phyloP scores from a whole-genome alignment of 2,797 vertebrate species.

The Sebastolobus alascanus region DNA sequence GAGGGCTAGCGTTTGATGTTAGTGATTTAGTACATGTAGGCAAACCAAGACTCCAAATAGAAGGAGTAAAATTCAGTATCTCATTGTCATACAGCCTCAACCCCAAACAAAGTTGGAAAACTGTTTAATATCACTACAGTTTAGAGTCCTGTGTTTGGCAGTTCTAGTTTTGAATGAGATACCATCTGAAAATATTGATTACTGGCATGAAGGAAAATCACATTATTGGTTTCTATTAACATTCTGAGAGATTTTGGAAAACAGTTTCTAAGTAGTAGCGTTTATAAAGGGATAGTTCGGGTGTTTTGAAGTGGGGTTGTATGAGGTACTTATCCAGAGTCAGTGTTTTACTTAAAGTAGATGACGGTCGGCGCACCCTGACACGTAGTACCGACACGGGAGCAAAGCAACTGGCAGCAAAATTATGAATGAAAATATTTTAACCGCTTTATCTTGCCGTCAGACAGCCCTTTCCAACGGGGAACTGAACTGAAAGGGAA shows the following conservation, averaged over 20 bases:
- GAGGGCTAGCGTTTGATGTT: conserved; percentile 2
- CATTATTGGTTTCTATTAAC: conserved; percentile 31
- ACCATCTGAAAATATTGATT: conserved; percentile 29
- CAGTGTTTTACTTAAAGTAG: no score
- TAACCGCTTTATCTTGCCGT: no score
- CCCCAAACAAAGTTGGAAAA: not conserved
- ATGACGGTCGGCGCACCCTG: no score
- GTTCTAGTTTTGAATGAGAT: conserved; percentile 6
- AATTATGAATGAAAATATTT: no score
- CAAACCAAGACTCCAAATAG: conserved; percentile 1
- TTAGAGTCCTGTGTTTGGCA: not conserved
- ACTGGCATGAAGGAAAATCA: conserved; percentile 25
- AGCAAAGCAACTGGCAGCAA: no score
- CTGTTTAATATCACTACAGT: not conserved
- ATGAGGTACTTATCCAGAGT: no score
- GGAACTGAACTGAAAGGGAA: no score
- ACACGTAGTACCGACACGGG: no score
- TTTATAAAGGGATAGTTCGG: no score
- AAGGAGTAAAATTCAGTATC: conserved; percentile 14
- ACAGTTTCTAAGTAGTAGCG: not conserved
- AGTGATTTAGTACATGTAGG: conserved; percentile 17
- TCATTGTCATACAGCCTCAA: not conserved
- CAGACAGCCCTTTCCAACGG: no score
- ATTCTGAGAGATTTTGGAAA: conserved; percentile 3
- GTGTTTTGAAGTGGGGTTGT: no score